A percentile compares a stretch with the other conserved stretches of the same genome.
phyloP scores from a whole-genome alignment of 2,797 vertebrate genomes.

The Sitta carolinensis region DNA sequence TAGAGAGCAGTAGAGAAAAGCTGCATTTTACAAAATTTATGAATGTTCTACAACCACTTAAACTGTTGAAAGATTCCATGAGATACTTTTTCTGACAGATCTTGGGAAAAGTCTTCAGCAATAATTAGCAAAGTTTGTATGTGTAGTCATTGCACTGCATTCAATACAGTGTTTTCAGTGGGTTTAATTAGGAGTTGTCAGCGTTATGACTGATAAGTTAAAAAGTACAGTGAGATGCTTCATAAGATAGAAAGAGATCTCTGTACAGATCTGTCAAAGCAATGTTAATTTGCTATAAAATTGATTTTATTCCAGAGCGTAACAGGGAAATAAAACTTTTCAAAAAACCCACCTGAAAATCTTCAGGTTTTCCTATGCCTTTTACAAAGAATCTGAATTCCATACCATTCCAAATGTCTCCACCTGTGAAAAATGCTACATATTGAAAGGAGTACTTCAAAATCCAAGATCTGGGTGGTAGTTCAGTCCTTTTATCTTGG shows the following conservation, averaged over 20 bases:
- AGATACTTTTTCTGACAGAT: not conserved
- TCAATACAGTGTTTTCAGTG: not conserved
- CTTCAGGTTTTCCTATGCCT: not conserved
- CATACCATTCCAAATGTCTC: not conserved
- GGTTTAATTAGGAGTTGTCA: not conserved
- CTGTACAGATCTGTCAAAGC: not conserved
- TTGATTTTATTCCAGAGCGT: not conserved
- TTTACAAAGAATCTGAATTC: not conserved
- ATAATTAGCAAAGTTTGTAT: not conserved
- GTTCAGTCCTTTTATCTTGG: not conserved
- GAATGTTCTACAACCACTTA: not conserved
- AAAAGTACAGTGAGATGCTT: not conserved
- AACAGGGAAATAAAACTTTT: not conserved
- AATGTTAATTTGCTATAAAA: not conserved
- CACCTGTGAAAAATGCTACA: not conserved
- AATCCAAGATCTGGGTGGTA: not conserved
- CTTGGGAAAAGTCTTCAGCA: not conserved
- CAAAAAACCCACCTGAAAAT: not conserved
- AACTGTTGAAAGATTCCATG: not conserved
- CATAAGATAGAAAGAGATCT: not conserved
- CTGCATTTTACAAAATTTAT: slow-evolving; percentile 10
- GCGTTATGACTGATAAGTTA: not conserved
- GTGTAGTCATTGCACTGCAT: not conserved
- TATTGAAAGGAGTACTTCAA: not conserved
- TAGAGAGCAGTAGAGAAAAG: slow-evolving; percentile 21